A percentile compares a stretch with the other conserved stretches of the same genome.
Conservation (phyloP, 64 coral and sea anemone genomes). For the Pocillopora verrucosa region DNA sequence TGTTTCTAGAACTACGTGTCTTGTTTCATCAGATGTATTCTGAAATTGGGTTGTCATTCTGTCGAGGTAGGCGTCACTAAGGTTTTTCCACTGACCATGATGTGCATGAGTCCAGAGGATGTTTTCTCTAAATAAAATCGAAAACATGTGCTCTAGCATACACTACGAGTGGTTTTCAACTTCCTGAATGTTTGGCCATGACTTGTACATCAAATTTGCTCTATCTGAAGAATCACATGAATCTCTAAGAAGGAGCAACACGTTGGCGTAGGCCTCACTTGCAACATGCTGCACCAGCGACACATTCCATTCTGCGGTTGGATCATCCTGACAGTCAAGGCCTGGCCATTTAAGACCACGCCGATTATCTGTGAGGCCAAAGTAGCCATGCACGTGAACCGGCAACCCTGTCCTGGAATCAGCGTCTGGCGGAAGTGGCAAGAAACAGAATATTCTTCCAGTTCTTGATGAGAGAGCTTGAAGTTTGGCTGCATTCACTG, state of each 20-base stretch:
- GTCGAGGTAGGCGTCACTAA: constrained; percentile 39
- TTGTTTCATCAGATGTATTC: constrained; percentile 9
- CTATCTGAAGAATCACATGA: neutral
- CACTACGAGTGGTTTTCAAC: constrained; percentile 67
- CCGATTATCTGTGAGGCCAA: constrained; percentile 92
- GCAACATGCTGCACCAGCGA: constrained; percentile 57
- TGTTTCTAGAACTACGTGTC: constrained; percentile 27
- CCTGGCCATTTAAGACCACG: constrained; percentile 90
- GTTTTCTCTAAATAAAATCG: constrained; percentile 19
- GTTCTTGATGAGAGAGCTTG: constrained; percentile 24
- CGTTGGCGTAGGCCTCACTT: constrained; percentile 56
- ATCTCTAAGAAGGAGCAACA: constrained; percentile 52
- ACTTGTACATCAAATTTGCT: constrained; percentile 39
- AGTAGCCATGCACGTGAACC: constrained; percentile 88
- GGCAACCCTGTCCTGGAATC: constrained; percentile 81
- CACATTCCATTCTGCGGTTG: constrained; percentile 85
- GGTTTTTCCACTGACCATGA: constrained; percentile 59
- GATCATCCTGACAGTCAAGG: constrained; percentile 82
- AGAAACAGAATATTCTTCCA: constrained; percentile 87
- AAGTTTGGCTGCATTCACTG: constrained; percentile 13
- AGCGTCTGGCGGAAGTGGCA: constrained; percentile 83
- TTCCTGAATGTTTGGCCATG: constrained; percentile 57
- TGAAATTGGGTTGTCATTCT: constrained; percentile 16
- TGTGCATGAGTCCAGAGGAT: constrained; percentile 39
- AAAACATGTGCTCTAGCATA: constrained; percentile 59